Percentiles rank a stretch among this genome's conserved stretches.
phyloP scores from a whole-genome alignment of 2,113 vertebrate species.

The Tragelaphus imberbis region DNA sequence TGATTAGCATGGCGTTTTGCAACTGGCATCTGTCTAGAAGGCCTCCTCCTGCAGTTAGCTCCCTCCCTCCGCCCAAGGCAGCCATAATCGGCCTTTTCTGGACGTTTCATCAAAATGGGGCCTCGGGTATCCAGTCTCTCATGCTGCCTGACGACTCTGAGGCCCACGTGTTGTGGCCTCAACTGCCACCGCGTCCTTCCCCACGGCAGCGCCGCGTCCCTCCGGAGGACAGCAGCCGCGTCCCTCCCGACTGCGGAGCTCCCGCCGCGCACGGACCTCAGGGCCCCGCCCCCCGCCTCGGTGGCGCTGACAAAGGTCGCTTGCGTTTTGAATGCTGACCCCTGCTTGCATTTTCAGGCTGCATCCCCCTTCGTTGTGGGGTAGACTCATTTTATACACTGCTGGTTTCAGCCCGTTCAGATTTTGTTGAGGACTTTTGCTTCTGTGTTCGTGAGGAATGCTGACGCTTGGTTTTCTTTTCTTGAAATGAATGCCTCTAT shows the following conservation, averaged over 20 bases:
- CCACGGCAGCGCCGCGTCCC: background rate
- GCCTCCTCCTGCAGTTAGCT: background rate
- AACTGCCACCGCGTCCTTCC: background rate
- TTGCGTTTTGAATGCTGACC: too few species aligned
- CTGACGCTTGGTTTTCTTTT: background rate
- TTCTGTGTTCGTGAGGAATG: background rate
- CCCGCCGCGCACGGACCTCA: fast-evolving
- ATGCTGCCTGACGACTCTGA: background rate
- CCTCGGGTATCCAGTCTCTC: background rate
- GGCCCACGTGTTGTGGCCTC: background rate
- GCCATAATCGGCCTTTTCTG: background rate
- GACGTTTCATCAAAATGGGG: too few species aligned
- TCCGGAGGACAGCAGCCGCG: too few species aligned
- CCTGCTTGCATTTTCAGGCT: background rate
- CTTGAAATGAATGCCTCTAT: background rate
- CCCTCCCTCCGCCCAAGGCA: too few species aligned
- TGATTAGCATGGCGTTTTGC: too few species aligned
- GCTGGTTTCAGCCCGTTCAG: background rate
- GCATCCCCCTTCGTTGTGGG: background rate
- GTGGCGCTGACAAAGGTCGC: too few species aligned
- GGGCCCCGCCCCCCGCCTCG: background rate
- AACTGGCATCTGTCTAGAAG: background rate
- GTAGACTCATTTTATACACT: too few species aligned
- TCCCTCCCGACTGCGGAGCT: background rate
- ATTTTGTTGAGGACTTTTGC: background rate